Conservation (phyloP, 2,113 vertebrate genomes). For the Periophthalmodon schlosseri region DNA sequence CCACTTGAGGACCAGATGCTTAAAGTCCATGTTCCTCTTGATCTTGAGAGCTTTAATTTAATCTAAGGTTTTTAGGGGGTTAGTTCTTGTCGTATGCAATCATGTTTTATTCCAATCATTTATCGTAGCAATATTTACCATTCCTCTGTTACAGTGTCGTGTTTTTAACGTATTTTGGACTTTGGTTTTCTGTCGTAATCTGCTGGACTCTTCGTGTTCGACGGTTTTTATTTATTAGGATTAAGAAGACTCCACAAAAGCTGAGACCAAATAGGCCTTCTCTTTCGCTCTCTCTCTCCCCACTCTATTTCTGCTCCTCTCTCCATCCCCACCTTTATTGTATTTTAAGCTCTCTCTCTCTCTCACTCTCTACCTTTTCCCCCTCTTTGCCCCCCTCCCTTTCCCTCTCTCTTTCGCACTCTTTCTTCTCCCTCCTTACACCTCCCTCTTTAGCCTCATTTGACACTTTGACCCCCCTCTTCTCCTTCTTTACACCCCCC, state of each 20-base stretch:
- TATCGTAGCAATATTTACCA: slow-evolving; percentile 69
- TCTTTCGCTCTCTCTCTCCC: not conserved
- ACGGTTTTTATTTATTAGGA: slow-evolving; percentile 67
- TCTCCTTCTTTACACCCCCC: not conserved
- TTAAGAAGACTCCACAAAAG: slow-evolving; percentile 71
- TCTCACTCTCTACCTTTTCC: not conserved
- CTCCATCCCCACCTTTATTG: not conserved
- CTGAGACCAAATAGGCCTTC: slow-evolving; percentile 78
- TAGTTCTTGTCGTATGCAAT: slow-evolving; percentile 67
- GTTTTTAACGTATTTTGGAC: slow-evolving; percentile 11
- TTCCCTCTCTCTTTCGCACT: not conserved
- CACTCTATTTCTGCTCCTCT: slow-evolving; percentile 20
- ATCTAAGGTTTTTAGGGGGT: slow-evolving; percentile 45
- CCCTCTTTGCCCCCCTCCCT: not conserved
- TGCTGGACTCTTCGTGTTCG: slow-evolving; percentile 34
- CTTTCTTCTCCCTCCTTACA: not conserved
- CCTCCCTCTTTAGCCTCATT: too few species aligned
- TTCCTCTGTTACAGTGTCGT: slow-evolving; percentile 50
- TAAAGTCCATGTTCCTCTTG: too few species aligned
- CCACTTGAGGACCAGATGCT: too few species aligned
- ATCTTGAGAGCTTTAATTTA: slow-evolving; percentile 17
- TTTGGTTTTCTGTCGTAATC: slow-evolving; percentile 25
- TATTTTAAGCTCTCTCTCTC: not conserved
- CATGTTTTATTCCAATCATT: slow-evolving; percentile 65
- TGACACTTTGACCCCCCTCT: too few species aligned